These are phyloP conservation scores for Ctenomys sociabilis DNA, from an alignment of 2,113 vertebrate species.

Conservation along the genomic window DNA sequence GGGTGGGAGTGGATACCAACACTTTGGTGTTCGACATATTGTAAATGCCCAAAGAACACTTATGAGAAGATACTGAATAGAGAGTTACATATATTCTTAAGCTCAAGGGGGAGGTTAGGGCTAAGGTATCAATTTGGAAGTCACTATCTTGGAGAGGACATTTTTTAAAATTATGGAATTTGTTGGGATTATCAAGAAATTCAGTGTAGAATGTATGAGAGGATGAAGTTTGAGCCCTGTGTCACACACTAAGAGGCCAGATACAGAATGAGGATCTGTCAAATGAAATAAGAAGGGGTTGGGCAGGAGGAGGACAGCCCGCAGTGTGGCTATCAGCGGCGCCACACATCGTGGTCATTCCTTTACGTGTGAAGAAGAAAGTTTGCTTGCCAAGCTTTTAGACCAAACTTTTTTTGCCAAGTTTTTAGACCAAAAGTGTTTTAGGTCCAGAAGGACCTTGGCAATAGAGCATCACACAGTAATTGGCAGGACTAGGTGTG, in stretches of 20 bases:
- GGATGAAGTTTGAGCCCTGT: no score
- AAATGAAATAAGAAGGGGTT: neutral
- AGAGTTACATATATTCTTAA: neutral
- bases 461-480: neutral
- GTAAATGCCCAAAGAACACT: neutral
- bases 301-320: neutral
- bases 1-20: neutral
- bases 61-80: neutral
- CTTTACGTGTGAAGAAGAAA: neutral
- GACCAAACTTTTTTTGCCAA: no score
- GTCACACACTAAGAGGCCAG: neutral
- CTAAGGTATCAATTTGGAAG: neutral
- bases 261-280: neutral
- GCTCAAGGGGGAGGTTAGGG: neutral
- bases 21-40: neutral
- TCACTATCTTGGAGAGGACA: neutral
- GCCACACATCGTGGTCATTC: no score
- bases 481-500: neutral
- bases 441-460: neutral
- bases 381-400: neutral
- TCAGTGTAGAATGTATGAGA: neutral
- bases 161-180: neutral
- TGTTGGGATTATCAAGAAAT: neutral
- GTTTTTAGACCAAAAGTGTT: neutral
- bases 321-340: fast-evolving